phyloP scores from a whole-genome alignment of 2,113 vertebrate species.

The Gadus macrocephalus region DNA sequence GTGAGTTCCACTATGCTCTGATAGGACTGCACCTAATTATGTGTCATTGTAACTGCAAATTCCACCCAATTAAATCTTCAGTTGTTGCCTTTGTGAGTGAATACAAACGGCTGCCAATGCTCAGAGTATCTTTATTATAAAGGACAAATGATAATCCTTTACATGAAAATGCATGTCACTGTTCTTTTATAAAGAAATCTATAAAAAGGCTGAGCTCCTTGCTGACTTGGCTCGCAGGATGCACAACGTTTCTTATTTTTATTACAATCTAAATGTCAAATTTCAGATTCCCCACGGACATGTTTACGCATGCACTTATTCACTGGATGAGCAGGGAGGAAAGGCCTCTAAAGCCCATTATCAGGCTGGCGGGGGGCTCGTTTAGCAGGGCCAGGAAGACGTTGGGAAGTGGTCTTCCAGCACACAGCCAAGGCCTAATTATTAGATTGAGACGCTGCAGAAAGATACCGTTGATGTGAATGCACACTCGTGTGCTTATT shows the following conservation, averaged over 20 bases:
- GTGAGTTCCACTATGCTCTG: too few species aligned
- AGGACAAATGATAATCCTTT: too few species aligned
- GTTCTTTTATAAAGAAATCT: neutral
- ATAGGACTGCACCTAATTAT: neutral
- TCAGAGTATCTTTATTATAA: too few species aligned
- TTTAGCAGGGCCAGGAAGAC: conserved; percentile 37
- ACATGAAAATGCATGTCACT: neutral
- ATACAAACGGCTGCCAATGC: neutral
- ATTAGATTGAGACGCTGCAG: conserved; percentile 43
- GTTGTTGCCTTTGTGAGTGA: neutral
- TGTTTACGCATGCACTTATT: conserved; percentile 44
- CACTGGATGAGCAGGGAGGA: conserved; percentile 28
- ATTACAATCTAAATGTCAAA: conserved; percentile 13
- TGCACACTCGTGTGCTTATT: conserved; percentile 29
- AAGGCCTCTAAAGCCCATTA: conserved; percentile 43
- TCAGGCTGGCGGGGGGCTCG: conserved; percentile 42
- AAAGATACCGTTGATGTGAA: conserved; percentile 13
- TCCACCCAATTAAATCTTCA: neutral
- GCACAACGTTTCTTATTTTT: neutral
- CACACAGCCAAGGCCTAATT: conserved; percentile 40
- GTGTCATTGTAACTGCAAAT: neutral
- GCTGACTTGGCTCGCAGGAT: conserved; percentile 6
- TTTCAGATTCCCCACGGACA: conserved; percentile 13
- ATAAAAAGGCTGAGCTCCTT: neutral
- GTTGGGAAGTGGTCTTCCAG: conserved; percentile 33